A percentile compares a stretch with the other conserved stretches of the same genome.
These are phyloP conservation scores for Netelia melanura DNA, from an alignment of 2,888 invertebrate species.

Conservation along the genomic window DNA sequence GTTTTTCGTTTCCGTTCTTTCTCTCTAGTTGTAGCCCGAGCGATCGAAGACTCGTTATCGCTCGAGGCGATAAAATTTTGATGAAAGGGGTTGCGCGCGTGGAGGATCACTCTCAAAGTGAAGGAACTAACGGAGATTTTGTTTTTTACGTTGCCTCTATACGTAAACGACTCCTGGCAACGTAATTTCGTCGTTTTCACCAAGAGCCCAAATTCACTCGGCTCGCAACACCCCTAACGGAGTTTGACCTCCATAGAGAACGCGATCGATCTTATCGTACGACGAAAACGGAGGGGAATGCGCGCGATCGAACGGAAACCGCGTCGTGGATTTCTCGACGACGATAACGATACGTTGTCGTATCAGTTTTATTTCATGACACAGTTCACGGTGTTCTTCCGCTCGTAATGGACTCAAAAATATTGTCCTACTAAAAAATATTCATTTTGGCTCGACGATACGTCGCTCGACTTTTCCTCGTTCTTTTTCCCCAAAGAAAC, in stretches of 20 bases:
- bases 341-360: constrained; percentile 34
- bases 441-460: constrained; percentile 29
- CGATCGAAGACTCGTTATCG: constrained; percentile 64
- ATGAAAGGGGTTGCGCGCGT: neutral
- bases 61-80: constrained; percentile 32
- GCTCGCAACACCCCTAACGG: neutral
- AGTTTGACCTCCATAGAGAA: constrained; percentile 18
- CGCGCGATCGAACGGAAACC: constrained; percentile 39
- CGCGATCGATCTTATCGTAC: constrained; percentile 62
- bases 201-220: neutral
- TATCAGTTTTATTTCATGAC: constrained; percentile 15
- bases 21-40: constrained; percentile 1
- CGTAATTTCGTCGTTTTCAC: neutral
- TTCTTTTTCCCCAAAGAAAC: neutral
- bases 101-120: neutral
- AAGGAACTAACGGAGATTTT: neutral
- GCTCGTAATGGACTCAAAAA: neutral
- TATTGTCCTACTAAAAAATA: constrained; percentile 18
- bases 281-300: constrained; percentile 19
- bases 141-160: constrained; percentile 42
- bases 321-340: constrained; percentile 47
- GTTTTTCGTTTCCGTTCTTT: constrained; percentile 12
- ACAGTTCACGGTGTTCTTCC: constrained; percentile 24
- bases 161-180: constrained; percentile 18
- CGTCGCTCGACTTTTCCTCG: neutral